Conservation (phyloP, 1,140 invertebrate genomes). For the Cydia splendana region DNA sequence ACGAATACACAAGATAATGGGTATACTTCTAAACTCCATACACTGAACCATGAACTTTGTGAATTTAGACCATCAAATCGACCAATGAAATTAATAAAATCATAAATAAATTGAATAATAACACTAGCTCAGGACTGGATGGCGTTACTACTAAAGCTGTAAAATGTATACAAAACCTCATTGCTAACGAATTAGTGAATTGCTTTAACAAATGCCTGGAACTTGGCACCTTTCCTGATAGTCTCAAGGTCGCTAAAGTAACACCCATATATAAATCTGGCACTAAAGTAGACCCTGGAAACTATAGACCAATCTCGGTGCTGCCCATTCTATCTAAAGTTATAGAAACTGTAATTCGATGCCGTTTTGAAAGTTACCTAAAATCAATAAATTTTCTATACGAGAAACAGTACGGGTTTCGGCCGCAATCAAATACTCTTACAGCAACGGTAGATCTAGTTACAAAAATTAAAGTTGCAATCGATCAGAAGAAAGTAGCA, state of each 20-base stretch:
- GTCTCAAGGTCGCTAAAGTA: constrained; percentile 26
- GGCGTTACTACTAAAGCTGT: constrained; percentile 34
- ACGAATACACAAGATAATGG: not conserved
- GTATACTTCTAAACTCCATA: not conserved
- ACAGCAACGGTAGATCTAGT: no score
- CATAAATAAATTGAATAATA: no score
- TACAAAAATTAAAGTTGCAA: no score
- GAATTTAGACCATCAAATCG: not conserved
- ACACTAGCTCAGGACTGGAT: constrained; percentile 34
- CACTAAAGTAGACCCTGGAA: constrained; percentile 7
- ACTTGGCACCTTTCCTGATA: constrained; percentile 2
- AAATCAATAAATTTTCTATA: no score
- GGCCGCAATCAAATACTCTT: no score
- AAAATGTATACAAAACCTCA: constrained; percentile 36
- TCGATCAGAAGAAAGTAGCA: no score
- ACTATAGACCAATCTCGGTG: not conserved
- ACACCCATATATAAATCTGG: constrained; percentile 19
- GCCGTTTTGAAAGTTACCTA: no score
- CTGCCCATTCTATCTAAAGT: no score
- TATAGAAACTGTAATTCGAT: no score
- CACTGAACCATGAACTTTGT: not conserved
- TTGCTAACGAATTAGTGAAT: not conserved
- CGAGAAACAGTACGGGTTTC: no score
- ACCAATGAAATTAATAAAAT: constrained; percentile 32
- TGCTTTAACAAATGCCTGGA: constrained; percentile 5